phyloP scores from a whole-genome alignment of 2,113 vertebrate species.

The Nettapus auritus region DNA sequence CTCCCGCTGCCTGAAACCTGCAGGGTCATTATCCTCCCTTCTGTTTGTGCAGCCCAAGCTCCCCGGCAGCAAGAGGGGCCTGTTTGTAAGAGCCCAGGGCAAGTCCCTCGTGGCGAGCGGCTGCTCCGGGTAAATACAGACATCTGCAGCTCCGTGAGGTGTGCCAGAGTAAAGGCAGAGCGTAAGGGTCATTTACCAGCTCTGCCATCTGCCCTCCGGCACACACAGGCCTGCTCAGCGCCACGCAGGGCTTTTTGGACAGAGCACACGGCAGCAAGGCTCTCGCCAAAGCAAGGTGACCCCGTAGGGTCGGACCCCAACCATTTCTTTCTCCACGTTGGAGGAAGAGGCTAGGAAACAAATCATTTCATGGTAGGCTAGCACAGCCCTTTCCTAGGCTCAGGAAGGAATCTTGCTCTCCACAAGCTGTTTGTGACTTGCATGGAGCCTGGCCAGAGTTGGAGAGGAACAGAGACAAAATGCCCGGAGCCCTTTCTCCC shows the following conservation, averaged over 20 bases:
- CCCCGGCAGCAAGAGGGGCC: slow-evolving; percentile 37
- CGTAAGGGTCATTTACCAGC: not conserved
- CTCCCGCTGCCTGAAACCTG: not conserved
- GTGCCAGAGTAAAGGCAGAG: not conserved
- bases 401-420: not conserved
- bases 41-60: slow-evolving; percentile 37
- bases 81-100: slow-evolving; percentile 16
- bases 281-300: not conserved
- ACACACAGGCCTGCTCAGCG: not conserved
- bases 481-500: not conserved
- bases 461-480: not conserved
- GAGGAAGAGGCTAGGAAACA: not conserved
- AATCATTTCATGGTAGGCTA: not conserved
- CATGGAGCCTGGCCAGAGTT: not conserved
- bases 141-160: not conserved
- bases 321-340: not conserved
- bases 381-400: not conserved
- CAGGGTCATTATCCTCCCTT: not conserved
- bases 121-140: slow-evolving; percentile 37
- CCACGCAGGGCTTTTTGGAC: not conserved
- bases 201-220: not conserved
- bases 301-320: accelerated
- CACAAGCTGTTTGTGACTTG: not conserved
- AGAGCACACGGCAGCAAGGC: accelerated
- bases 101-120: not conserved